phyloP scores from a whole-genome alignment of 2,797 vertebrate genomes.

The Lagorchestes hirsutus region DNA sequence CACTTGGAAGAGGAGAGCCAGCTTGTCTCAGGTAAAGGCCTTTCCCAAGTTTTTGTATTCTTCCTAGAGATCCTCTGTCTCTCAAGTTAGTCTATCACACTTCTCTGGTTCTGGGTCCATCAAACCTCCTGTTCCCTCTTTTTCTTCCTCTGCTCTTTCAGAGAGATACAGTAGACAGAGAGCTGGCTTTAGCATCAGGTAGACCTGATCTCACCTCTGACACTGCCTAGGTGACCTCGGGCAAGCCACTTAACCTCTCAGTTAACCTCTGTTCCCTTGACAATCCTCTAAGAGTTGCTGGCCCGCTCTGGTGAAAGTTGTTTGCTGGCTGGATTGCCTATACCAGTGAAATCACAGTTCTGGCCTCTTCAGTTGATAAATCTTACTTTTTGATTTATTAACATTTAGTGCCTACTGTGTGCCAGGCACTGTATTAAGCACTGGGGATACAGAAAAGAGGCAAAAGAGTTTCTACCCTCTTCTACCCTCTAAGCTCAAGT shows the following conservation, averaged over 20 bases:
- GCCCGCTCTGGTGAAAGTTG: background rate
- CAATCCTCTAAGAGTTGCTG: background rate
- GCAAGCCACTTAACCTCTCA: background rate
- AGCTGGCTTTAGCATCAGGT: background rate
- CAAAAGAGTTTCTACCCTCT: background rate
- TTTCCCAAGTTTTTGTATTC: background rate
- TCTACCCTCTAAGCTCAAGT: no score
- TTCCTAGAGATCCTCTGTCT: background rate
- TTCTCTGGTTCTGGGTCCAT: background rate
- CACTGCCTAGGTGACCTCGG: background rate
- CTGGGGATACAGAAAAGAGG: background rate
- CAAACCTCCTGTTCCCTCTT: background rate
- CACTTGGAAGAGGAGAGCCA: conserved; percentile 88
- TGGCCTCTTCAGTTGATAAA: background rate
- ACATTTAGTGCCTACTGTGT: background rate
- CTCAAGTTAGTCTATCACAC: background rate
- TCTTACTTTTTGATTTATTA: background rate
- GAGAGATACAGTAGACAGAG: background rate
- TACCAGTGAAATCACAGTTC: background rate
- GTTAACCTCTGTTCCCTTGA: background rate
- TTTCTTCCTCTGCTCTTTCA: background rate
- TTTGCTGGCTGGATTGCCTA: background rate
- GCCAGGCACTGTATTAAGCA: background rate
- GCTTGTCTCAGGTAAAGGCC: conserved; percentile 71
- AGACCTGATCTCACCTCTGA: background rate